A percentile compares a stretch with the other conserved stretches of the same genome.
Conservation (phyloP, 2,888 invertebrate genomes). For the Hemithea aestivaria region DNA sequence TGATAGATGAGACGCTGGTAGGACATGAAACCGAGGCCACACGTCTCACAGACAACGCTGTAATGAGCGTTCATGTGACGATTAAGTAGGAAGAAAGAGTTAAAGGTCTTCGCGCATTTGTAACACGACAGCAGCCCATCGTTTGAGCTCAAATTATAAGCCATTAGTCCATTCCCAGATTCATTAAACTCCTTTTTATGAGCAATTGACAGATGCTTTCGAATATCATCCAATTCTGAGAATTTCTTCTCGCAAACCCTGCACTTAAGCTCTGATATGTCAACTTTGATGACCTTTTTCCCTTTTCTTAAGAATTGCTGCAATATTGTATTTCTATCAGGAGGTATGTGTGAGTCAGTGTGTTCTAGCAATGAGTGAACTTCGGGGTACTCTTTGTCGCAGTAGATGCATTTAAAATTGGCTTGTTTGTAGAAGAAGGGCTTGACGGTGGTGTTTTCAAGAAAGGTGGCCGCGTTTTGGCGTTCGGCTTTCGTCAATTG, state of each 20-base stretch:
- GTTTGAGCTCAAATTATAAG: constrained; percentile 63
- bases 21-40: constrained; percentile 68
- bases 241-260: constrained; percentile 61
- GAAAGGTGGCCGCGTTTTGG: constrained; percentile 65
- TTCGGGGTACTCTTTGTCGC: constrained; percentile 63
- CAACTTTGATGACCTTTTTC: constrained; percentile 67
- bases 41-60: constrained; percentile 68
- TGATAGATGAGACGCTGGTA: constrained; percentile 64
- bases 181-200: constrained; percentile 68
- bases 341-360: constrained; percentile 27
- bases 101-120: constrained; percentile 61
- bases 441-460: constrained; percentile 60
- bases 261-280: constrained; percentile 62
- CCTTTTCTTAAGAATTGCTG: constrained; percentile 64
- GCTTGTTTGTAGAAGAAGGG: constrained; percentile 71
- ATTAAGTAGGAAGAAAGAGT: constrained; percentile 64
- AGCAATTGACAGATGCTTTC: constrained; percentile 47
- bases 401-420: constrained; percentile 71
- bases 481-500: constrained; percentile 71
- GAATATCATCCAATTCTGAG: constrained; percentile 58
- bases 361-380: constrained; percentile 44
- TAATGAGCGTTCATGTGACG: constrained; percentile 71
- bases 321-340: constrained; percentile 51
- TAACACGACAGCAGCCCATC: constrained; percentile 59
- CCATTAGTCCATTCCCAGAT: constrained; percentile 66